Base-by-base conservation (phyloP, 2,113 vertebrate genomes). In the Sebastes fasciatus region DNA sequence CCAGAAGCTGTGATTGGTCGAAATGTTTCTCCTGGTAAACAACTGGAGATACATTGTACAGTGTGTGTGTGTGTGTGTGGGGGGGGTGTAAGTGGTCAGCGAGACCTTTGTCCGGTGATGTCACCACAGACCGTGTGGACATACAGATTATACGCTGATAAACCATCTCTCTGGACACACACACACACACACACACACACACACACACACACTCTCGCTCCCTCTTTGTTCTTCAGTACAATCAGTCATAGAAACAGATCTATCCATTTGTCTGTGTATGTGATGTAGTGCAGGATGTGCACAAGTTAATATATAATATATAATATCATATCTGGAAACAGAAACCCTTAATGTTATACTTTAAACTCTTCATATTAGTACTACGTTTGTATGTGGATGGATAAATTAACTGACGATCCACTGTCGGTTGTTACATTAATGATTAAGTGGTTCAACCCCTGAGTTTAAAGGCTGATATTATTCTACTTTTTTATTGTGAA, bases 71-170 rank as follows among this genome's bases (percentile, higher is more conserved):
- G 42, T 42, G 74, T 42, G 71, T 76, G 65, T 61, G 55, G 43
- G 64, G 71, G 64, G 19, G 49, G 34, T 69, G 43, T 74, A 11
- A 52, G 79, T 3, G 6, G 48, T 68, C 60, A 74, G 70, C 66
- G 70, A 73, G 91, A 90, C 90, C 91, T 93, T 90, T 91, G 90
- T 85, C 69, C 84, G 49, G 67, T 90, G 90, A 93, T 93, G 90
- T 93, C 88, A 93, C 80, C 80, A 90, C 81, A 80, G 85, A 82
- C 88, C 12, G 74, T 90, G 86, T 88, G 85, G 88, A 89, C 87
- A 85, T 88, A 77, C 78, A 90, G 90, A 93, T 92, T 83, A 90
- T 54, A 80, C 81, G 75, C 79, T 77, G 89, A 92, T 92, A 90
- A 91, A 86, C 17, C 83, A 68, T 89, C 85, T 63, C 57, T 85